Percentiles rank a stretch among this genome's conserved stretches.
Evolutionary conservation across 2,797 vertebrate genomes (phyloP).

Genomic region (Hephaestus fuliginosus): DNA sequence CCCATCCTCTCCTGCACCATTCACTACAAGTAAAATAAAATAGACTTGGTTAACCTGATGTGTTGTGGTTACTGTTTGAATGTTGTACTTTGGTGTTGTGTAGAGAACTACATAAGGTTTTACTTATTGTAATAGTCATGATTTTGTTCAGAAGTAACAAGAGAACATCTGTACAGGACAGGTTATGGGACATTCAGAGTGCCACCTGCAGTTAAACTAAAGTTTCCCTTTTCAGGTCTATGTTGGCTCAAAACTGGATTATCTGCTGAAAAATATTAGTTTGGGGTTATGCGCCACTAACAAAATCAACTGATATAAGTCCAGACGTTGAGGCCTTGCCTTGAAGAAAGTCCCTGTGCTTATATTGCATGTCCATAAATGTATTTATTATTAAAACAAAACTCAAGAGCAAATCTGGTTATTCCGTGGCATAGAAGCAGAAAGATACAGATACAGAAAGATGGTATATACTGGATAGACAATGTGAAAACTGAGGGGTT

Average conservation of each 20-base stretch:
- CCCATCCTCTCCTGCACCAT: conserved; percentile 45
- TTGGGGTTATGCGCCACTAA: background rate
- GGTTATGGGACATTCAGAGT: background rate
- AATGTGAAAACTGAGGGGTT: background rate
- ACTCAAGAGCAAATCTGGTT: background rate
- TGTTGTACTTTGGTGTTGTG: background rate
- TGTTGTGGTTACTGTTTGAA: conserved; percentile 28
- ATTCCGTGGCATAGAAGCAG: background rate
- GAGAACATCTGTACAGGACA: background rate
- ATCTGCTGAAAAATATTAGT: background rate
- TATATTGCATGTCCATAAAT: too few species aligned
- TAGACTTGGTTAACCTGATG: conserved; percentile 50
- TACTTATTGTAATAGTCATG: too few species aligned
- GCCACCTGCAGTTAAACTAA: background rate
- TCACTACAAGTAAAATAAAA: conserved; percentile 49
- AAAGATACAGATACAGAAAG: too few species aligned
- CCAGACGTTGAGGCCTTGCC: background rate
- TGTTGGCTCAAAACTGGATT: background rate
- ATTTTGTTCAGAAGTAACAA: background rate
- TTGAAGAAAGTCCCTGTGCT: background rate
- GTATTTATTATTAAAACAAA: background rate
- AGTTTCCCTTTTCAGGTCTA: background rate
- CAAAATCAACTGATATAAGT: background rate
- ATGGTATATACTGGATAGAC: accelerated
- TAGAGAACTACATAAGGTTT: background rate